phyloP scores from a whole-genome alignment of 2,113 vertebrate species.

The Glaucidium brasilianum region DNA sequence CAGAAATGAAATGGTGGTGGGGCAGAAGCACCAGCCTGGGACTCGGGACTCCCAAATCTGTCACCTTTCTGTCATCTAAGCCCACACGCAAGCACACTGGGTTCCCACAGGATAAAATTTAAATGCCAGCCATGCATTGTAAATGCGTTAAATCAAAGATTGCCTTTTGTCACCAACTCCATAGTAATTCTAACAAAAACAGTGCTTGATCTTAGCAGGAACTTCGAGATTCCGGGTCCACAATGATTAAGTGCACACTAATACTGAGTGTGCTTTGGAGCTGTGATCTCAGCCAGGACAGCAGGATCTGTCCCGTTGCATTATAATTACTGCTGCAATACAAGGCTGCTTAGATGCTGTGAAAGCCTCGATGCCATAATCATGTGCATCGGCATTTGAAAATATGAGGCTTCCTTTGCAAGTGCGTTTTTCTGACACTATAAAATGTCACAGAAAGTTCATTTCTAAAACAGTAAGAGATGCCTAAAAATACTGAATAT shows the following conservation, averaged over 20 bases:
- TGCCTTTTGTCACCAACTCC: neutral
- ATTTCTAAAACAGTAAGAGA: neutral
- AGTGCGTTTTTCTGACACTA: neutral
- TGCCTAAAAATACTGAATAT: constrained; percentile 8
- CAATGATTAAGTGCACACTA: neutral
- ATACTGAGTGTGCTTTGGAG: neutral
- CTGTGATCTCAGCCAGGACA: neutral
- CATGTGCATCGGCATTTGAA: neutral
- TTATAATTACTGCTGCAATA: neutral
- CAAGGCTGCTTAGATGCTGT: neutral
- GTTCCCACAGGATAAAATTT: neutral
- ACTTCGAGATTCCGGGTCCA: neutral
- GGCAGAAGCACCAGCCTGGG: neutral
- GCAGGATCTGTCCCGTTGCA: neutral
- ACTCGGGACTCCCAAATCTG: fast-evolving
- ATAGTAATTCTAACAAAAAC: neutral
- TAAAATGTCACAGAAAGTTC: constrained; percentile 66
- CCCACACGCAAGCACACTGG: neutral
- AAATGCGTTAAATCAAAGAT: neutral
- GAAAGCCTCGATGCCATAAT: fast-evolving
- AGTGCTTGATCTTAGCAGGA: neutral
- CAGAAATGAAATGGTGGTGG: neutral
- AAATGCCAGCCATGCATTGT: neutral
- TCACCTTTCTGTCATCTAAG: neutral
- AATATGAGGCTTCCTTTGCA: neutral